A percentile compares a stretch with the other conserved stretches of the same genome.
phyloP scores from a whole-genome alignment of 2,113 vertebrate genomes.

The Girardinichthys multiradiatus region DNA sequence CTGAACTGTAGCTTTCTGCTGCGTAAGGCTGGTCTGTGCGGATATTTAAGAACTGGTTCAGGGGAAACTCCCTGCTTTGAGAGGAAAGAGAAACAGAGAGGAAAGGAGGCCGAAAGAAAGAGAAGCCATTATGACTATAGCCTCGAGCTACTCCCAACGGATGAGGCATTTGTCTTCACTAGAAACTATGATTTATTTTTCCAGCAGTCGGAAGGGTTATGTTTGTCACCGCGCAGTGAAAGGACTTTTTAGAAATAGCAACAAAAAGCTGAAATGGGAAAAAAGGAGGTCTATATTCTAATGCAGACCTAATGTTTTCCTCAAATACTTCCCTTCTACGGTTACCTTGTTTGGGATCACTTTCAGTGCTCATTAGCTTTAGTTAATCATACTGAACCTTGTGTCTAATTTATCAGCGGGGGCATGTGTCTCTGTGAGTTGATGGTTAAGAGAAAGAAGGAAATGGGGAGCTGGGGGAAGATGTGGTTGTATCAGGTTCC shows the following conservation, averaged over 20 bases:
- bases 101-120: constrained; percentile 24
- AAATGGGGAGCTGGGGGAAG: constrained; percentile 1
- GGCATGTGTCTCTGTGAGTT: constrained; percentile 35
- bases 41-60: constrained; percentile 52
- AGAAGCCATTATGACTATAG: constrained; percentile 74
- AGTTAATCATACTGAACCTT: constrained; percentile 71
- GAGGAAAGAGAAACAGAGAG: constrained; percentile 46
- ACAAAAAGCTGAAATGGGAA: constrained; percentile 58
- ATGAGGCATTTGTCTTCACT: constrained; percentile 80
- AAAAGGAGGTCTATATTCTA: constrained; percentile 29
- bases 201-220: constrained; percentile 74
- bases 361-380: constrained; percentile 75
- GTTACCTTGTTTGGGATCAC: constrained; percentile 67
- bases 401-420: constrained; percentile 68
- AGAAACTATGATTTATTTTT: constrained; percentile 82
- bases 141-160: constrained; percentile 73
- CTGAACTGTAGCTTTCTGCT: constrained; percentile 32
- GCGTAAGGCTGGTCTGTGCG: constrained; percentile 48
- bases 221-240: constrained; percentile 76
- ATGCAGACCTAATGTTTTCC: constrained; percentile 40
- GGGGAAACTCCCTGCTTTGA: constrained; percentile 72
- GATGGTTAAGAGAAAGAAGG: constrained; percentile 66
- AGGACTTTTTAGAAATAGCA: constrained; percentile 74
- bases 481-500: constrained; percentile 78
- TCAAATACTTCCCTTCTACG: constrained; percentile 50